Conservation (phyloP, 2,113 vertebrate species). For the Sturnus vulgaris region DNA sequence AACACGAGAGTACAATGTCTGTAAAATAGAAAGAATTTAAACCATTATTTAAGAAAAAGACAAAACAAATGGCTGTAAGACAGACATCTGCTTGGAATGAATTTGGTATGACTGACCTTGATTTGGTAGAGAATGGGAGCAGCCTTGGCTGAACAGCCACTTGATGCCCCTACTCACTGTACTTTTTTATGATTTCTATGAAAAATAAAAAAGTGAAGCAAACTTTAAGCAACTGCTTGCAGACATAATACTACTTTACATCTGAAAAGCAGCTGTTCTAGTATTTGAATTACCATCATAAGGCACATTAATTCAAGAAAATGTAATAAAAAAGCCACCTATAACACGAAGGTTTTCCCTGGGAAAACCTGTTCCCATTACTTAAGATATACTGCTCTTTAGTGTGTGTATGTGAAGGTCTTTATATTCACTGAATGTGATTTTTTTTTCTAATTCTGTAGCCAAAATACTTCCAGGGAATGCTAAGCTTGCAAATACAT, state of each 20-base stretch:
- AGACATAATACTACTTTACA: not conserved
- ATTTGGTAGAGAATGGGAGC: not conserved
- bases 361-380: conserved; percentile 32
- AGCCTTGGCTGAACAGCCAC: not conserved
- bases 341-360: conserved; percentile 7
- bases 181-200: not conserved
- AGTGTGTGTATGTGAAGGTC: not conserved
- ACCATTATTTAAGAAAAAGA: not conserved
- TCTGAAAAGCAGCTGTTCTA: conserved; percentile 22
- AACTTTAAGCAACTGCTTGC: not conserved
- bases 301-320: conserved; percentile 13
- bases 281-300: conserved; percentile 20
- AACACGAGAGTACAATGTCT: not conserved
- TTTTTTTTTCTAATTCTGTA: not conserved
- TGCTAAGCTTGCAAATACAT: not conserved
- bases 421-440: not conserved
- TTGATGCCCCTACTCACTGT: not conserved
- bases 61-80: not conserved
- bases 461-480: not conserved
- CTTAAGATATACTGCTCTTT: not conserved
- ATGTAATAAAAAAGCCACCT: conserved; percentile 4
- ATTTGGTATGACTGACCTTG: not conserved
- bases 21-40: not conserved
- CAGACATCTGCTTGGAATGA: not conserved
- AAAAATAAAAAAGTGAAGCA: not conserved